Evolutionary conservation across 2,113 vertebrate genomes (phyloP), one percentile per base, ranked within the genome.

Genomic region (Pseudopipra pipra): DNA sequence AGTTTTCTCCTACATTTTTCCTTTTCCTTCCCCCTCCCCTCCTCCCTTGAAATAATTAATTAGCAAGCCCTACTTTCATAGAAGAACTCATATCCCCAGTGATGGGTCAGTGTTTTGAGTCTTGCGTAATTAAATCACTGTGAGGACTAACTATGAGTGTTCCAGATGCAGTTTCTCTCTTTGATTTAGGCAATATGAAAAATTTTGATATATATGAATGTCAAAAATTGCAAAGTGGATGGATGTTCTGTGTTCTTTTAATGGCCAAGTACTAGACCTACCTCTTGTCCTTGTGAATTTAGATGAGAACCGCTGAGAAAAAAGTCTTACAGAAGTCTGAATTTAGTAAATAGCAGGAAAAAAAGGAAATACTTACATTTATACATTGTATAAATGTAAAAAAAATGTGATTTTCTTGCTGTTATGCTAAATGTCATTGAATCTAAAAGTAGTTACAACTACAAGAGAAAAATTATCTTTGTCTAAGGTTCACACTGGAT

Each of bases 41-140:
- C 1, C 0, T 0, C 1, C 3, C 14, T 47, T 31, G 27, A 62
- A 87, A 46, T 35, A 58, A 59, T 41, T 75, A 59, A 47, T 52
- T 76, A 31, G 6, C 9, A 66, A 30, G 4, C 6, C 4, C 6
- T 85, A 2, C 12, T 88, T 72, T 71, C 19, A 25, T 5, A 55
- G 28, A 51, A 62, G 10, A 70, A 33, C 4, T 31, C 9, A 28
- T 24, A 46, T 80, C 4, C 63, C 55, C 9, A 18, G 23, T 49
- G 27, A 61, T 0, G 1, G 46, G 30, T 77, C 56, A 67, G 8
- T 52, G 6, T 35, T 95, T 84, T 74, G 19, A 70, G 18, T 33
- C 12, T 55, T 90, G 9, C 14, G 24, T 41, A 55, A 61, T 66
- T 18, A 72, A 73, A 12, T 58, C 3, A 0, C 12, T 61, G 17